Base-by-base conservation (phyloP, 1,140 invertebrate species). In the Sinella curviseta region DNA sequence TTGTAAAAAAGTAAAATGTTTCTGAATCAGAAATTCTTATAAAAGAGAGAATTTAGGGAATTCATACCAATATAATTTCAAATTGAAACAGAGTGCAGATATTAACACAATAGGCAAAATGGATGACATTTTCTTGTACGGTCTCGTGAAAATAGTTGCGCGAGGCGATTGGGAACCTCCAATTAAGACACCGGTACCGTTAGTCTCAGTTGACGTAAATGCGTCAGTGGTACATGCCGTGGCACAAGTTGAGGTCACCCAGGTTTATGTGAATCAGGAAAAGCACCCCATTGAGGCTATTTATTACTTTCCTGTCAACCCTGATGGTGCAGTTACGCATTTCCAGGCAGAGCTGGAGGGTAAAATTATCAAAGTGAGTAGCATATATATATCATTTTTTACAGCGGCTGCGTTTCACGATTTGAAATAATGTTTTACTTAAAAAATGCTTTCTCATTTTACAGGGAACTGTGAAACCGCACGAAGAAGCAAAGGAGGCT, bases 401-500 rank as follows among this genome's bases (percentile, higher is more conserved):
- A n/a, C n/a, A n/a, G n/a, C n/a, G n/a, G n/a, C n/a, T n/a, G n/a
- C n/a, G n/a, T n/a, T n/a, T n/a, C n/a, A n/a, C n/a, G n/a, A n/a
- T n/a, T n/a, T n/a, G n/a, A n/a, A n/a, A n/a, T n/a, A n/a, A n/a
- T n/a, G n/a, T n/a, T n/a, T 87, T 88, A 76, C 89, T 89, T 84
- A 86, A 86, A 80, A 85, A 88, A 78, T 88, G 88, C 16, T 84
- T n/a, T n/a, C n/a, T n/a, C n/a, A n/a, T n/a, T n/a, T 89, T 55
- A 82, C 86, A 81, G 57, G 78, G 78, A 48, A 48, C 73, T 20
- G 78, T 78, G 33, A 78, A 78, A 31, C 1, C 67, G 2, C 76
- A 74, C 8, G 78, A 75, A 48, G 78, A 78, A 31, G 78, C 78
- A 17, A 75, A 75, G 31, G 17, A 33, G 28, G 70, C 3, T 12